These are phyloP conservation scores for Daphoenositta chrysoptera DNA, from an alignment of 2,113 vertebrate genomes.

Conservation along the genomic window DNA sequence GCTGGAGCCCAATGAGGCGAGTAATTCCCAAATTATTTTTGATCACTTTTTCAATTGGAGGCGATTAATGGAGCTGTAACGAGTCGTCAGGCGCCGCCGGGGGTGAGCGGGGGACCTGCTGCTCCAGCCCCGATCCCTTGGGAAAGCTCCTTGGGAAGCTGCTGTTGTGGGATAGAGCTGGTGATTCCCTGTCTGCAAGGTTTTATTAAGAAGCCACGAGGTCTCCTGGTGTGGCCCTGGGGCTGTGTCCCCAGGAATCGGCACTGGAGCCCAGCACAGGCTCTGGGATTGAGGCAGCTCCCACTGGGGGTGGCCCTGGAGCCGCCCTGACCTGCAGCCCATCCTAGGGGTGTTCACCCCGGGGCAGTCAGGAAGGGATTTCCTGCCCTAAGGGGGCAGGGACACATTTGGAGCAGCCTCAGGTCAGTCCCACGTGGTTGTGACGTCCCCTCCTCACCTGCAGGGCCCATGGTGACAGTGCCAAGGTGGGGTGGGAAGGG, in stretches of 20 bases:
- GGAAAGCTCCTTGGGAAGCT: not conserved
- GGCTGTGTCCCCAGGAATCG: accelerated
- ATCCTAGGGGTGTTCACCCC: accelerated
- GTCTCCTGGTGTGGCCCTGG: not conserved
- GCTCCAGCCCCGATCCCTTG: not conserved
- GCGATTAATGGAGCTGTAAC: not conserved
- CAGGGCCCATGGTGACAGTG: not conserved
- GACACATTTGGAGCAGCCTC: not conserved
- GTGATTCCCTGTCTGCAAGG: not conserved
- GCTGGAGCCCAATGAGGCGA: not conserved
- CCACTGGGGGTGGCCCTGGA: not conserved
- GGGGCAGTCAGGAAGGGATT: not conserved
- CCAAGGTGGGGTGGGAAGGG: not conserved
- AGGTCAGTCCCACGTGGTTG: not conserved
- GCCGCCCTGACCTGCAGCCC: not conserved
- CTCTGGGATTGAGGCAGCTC: not conserved
- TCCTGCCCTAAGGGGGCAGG: not conserved
- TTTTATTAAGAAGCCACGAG: not conserved
- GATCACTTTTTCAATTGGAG: not conserved
- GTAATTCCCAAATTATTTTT: not conserved
- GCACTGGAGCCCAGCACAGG: not conserved
- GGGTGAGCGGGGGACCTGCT: accelerated
- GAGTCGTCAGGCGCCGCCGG: accelerated
- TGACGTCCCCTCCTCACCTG: accelerated
- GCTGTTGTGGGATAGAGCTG: not conserved